A percentile compares a stretch with the other conserved stretches of the same genome.
These are phyloP conservation scores for Gallinago stenura DNA, from an alignment of 2,797 vertebrate genomes.

Conservation along the genomic window DNA sequence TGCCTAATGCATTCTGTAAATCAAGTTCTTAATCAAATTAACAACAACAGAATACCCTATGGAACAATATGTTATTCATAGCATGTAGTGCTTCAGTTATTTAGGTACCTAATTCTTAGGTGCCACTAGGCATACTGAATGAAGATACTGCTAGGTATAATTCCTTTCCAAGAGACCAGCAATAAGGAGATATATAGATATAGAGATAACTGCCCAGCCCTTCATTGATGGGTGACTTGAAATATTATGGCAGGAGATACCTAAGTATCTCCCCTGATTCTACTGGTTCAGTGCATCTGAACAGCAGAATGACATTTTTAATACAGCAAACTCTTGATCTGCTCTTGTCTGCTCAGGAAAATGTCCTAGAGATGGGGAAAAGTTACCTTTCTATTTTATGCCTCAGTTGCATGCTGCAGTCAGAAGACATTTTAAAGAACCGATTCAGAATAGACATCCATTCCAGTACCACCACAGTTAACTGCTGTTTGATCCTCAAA, in stretches of 20 bases:
- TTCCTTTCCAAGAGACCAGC: not conserved
- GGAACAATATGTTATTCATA: not conserved
- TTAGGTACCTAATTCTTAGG: not conserved
- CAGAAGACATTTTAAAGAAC: not conserved
- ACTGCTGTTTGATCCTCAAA: not conserved
- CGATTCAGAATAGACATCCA: not conserved
- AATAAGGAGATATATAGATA: not conserved
- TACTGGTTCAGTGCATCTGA: not conserved
- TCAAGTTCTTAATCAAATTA: slow-evolving; percentile 26
- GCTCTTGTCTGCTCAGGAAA: not conserved
- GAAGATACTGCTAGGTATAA: not conserved
- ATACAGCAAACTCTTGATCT: not conserved
- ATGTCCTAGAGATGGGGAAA: not conserved
- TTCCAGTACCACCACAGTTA: not conserved
- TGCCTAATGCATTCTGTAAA: not conserved
- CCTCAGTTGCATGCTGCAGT: not conserved
- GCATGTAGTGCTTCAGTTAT: not conserved
- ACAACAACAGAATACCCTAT: not conserved
- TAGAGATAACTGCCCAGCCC: not conserved
- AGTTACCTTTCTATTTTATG: not conserved
- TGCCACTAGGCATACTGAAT: not conserved
- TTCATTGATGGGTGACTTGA: not conserved
- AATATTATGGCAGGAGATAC: not conserved
- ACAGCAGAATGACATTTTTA: not conserved
- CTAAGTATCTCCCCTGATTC: not conserved